Percentiles rank a stretch among this genome's conserved stretches.
Conservation (phyloP, 1,140 invertebrate species). For the Drosophila mayri region DNA sequence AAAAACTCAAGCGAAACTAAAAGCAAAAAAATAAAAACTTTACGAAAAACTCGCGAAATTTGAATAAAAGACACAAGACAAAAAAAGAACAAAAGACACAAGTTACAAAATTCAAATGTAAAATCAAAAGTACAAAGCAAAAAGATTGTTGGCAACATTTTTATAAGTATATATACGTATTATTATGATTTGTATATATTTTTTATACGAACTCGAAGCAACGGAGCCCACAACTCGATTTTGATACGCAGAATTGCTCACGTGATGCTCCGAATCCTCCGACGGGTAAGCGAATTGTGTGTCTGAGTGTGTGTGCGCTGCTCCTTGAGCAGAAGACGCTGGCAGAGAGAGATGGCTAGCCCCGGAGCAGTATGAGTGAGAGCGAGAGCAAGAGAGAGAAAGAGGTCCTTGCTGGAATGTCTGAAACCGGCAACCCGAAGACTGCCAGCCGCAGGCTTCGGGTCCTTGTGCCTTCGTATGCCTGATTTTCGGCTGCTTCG, state of each 20-base stretch:
- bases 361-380: neutral
- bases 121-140: constrained; percentile 83
- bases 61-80: constrained; percentile 21
- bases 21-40: constrained; percentile 20
- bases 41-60: constrained; percentile 24
- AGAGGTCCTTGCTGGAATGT: constrained; percentile 25
- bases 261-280: constrained; percentile 72
- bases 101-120: constrained; percentile 73
- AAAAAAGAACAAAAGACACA: constrained; percentile 43
- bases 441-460: constrained; percentile 60
- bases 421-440: constrained; percentile 57
- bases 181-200: constrained; percentile 83
- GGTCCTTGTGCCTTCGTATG: constrained; percentile 30
- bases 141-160: constrained; percentile 83
- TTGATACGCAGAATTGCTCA: constrained; percentile 60
- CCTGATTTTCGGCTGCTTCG: constrained; percentile 70
- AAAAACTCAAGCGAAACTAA: constrained; percentile 17
- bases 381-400: constrained; percentile 3
- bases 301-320: constrained; percentile 15
- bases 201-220: constrained; percentile 75
- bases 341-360: constrained; percentile 24
- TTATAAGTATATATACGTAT: constrained; percentile 79
- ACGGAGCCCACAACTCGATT: constrained; percentile 48
- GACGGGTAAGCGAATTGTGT: constrained; percentile 71
- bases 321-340: constrained; percentile 43